These are phyloP conservation scores for Colossoma macropomum DNA, from an alignment of 2,113 vertebrate genomes.

Conservation along the genomic window DNA sequence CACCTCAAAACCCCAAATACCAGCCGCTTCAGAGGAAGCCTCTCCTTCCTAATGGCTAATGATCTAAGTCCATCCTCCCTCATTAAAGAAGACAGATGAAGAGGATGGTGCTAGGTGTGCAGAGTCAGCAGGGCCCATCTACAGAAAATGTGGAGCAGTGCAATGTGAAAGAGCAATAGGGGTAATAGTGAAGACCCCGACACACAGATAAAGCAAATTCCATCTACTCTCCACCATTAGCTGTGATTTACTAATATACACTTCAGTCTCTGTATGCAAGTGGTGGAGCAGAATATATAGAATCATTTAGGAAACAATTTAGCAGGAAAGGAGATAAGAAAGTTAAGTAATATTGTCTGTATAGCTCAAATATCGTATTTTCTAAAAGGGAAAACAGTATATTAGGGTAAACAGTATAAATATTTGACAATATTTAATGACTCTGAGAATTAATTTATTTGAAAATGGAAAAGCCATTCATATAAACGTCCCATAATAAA, in stretches of 20 bases:
- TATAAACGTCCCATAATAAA: no score
- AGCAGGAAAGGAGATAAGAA: neutral
- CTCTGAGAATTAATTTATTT: no score
- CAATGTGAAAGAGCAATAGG: constrained; percentile 8
- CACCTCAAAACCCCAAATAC: constrained; percentile 48
- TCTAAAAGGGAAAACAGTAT: no score
- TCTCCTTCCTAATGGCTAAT: constrained; percentile 57
- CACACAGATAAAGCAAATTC: constrained; percentile 39
- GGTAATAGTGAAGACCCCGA: constrained; percentile 5
- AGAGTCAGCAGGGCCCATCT: constrained; percentile 52
- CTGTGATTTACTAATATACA: neutral
- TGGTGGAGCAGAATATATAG: neutral
- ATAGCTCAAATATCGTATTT: no score
- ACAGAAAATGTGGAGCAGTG: constrained; percentile 35
- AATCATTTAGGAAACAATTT: neutral
- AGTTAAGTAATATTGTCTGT: neutral
- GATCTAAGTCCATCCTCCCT: constrained; percentile 55
- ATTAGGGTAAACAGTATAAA: no score
- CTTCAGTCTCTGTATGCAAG: neutral
- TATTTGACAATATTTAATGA: no score
- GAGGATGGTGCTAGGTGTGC: constrained; percentile 49
- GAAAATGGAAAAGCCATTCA: no score
- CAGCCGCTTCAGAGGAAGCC: constrained; percentile 38
- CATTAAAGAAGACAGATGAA: constrained; percentile 54
- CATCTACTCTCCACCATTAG: constrained; percentile 5